These are phyloP conservation scores for Dryas iulia DNA, from an alignment of 1,140 invertebrate species.

Conservation along the genomic window DNA sequence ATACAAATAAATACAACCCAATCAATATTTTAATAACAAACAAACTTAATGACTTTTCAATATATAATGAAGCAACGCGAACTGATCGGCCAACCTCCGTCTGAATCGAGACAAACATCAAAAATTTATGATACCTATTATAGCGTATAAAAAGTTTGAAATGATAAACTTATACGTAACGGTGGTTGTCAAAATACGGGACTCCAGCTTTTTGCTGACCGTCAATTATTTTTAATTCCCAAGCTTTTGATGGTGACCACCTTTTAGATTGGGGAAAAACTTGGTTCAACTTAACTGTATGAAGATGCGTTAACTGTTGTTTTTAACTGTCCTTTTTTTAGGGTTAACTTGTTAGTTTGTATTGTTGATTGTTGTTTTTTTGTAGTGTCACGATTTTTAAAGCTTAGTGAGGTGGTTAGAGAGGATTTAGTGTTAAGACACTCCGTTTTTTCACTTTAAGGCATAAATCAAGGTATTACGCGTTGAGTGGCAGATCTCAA, in stretches of 20 bases:
- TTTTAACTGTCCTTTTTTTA: not conserved
- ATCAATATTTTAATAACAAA: not conserved
- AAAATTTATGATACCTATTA: constrained; percentile 73
- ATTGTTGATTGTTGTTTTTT: not conserved
- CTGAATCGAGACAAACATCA: constrained; percentile 70
- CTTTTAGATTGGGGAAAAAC: constrained; percentile 4
- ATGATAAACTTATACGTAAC: constrained; percentile 67
- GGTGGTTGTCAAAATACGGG: constrained; percentile 61
- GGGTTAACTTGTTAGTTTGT: not conserved
- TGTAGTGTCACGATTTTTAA: no score
- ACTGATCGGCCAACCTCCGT: constrained; percentile 20
- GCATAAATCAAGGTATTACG: no score
- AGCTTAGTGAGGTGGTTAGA: no score
- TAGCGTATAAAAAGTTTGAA: constrained; percentile 62
- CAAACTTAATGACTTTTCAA: constrained; percentile 5
- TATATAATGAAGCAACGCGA: constrained; percentile 36
- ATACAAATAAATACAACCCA: no score
- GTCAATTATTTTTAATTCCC: constrained; percentile 68
- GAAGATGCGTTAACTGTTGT: not conserved
- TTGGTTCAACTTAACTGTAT: not conserved
- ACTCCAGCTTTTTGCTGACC: constrained; percentile 45
- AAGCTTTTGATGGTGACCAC: constrained; percentile 29
- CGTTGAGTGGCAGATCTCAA: no score
- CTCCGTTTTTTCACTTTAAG: no score
- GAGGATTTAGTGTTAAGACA: no score